A percentile compares a stretch with the other conserved stretches of the same genome.
Evolutionary conservation across 2,113 vertebrate genomes (phyloP).

Genomic region (Crotalus viridis): DNA sequence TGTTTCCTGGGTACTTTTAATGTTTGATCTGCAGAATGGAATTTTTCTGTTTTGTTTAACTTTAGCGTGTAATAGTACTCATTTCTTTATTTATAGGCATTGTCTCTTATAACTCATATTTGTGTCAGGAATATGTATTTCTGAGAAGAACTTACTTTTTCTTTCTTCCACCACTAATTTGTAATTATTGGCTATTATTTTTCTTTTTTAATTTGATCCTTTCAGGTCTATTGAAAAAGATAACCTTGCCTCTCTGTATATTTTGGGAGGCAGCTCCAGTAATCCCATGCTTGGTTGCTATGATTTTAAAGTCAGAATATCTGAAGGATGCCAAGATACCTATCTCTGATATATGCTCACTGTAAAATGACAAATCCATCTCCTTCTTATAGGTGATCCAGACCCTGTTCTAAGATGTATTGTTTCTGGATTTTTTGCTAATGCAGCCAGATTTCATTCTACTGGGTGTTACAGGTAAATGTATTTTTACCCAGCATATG

Average conservation of each 20-base stretch:
- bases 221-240: neutral
- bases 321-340: neutral
- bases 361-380: neutral
- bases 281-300: neutral
- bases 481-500: neutral
- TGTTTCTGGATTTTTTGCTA: conserved; percentile 93
- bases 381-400: conserved; percentile 82
- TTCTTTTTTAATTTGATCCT: neutral
- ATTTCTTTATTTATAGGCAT: neutral
- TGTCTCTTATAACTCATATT: neutral
- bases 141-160: neutral
- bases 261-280: neutral
- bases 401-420: conserved; percentile 94
- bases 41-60: neutral
- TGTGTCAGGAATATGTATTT: neutral
- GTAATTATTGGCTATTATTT: neutral
- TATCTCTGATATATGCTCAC: neutral
- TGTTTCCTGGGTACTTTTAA: neutral
- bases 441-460: conserved; percentile 94
- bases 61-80: neutral
- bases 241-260: neutral
- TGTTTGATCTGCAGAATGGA: neutral
- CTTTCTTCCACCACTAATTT: neutral
- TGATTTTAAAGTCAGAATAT: neutral
- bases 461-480: conserved; percentile 91